These are phyloP conservation scores for Tamandua tetradactyla DNA, from an alignment of 2,797 vertebrate genomes.

Conservation along the genomic window DNA sequence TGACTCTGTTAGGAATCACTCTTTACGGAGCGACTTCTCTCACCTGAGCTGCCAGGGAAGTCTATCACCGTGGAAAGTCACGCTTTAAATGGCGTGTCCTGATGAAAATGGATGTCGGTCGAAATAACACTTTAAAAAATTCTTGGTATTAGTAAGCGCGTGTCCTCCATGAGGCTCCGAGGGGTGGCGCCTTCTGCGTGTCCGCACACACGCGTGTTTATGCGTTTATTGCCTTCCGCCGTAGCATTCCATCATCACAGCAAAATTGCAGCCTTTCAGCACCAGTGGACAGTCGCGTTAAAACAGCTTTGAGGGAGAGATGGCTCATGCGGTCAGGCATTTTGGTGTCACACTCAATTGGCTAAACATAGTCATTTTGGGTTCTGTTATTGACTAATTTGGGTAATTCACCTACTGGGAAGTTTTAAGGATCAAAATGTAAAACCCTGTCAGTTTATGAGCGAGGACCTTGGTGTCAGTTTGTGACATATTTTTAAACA, in stretches of 20 bases:
- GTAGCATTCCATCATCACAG: neutral
- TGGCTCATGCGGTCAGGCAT: conserved; percentile 49
- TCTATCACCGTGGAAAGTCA: neutral
- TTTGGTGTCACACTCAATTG: conserved; percentile 69
- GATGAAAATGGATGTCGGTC: conserved; percentile 11
- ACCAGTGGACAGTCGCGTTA: neutral
- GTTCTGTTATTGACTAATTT: conserved; percentile 74
- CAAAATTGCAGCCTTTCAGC: conserved; percentile 59
- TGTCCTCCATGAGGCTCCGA: neutral
- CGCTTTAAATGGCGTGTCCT: neutral
- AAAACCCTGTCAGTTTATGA: conserved; percentile 55
- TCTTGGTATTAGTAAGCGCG: neutral
- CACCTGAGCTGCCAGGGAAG: conserved; percentile 9
- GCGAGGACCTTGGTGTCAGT: conserved; percentile 50
- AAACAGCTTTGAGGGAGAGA: conserved; percentile 50
- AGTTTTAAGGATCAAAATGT: conserved; percentile 74
- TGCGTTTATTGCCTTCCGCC: neutral
- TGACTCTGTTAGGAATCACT: conserved; percentile 38
- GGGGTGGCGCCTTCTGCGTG: rapidly evolving
- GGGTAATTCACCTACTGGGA: conserved; percentile 73
- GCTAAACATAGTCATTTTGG: conserved; percentile 74
- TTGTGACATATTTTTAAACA: conserved; percentile 75
- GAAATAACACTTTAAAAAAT: conserved; percentile 28
- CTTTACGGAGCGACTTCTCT: conserved; percentile 39
- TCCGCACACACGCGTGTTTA: neutral